These are phyloP conservation scores for Coenobita brevimanus DNA, from an alignment of 1,140 invertebrate genomes.

Conservation along the genomic window DNA sequence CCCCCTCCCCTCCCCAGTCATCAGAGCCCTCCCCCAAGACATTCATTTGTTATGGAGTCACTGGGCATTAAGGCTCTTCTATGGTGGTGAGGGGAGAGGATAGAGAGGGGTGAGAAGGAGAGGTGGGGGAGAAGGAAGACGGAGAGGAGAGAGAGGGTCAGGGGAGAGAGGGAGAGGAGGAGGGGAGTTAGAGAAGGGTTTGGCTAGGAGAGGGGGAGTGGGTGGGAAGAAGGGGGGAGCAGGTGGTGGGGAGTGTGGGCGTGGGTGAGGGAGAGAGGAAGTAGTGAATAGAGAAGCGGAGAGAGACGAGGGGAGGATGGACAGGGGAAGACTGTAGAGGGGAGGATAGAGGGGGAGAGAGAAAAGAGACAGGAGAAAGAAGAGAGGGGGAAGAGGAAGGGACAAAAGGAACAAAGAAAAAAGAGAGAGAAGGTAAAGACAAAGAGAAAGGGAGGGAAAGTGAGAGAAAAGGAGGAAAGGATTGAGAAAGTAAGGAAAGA, in stretches of 20 bases:
- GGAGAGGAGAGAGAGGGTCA: background rate
- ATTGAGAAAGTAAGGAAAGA: background rate
- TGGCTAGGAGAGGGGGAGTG: no score
- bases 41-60: slow-evolving; percentile 59
- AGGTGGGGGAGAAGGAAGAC: background rate
- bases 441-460: background rate
- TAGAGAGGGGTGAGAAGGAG: background rate
- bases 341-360: no score
- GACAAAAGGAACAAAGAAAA: background rate
- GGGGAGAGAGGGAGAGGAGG: no score
- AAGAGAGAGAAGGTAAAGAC: background rate
- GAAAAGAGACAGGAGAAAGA: no score
- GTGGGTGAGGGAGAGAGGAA: no score
- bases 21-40: slow-evolving; percentile 48
- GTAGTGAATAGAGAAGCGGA: no score
- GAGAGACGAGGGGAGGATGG: no score
- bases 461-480: no score
- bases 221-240: no score
- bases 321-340: no score
- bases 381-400: background rate
- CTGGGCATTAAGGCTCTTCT: slow-evolving; percentile 42
- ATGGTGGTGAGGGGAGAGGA: background rate
- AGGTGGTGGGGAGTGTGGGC: no score
- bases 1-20: slow-evolving; percentile 24
- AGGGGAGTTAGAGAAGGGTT: no score